Evolutionary conservation across 30 jellyfish, hydroid and myxozoan genomes (phyloP).

Genomic region (Sanderia malayensis): DNA sequence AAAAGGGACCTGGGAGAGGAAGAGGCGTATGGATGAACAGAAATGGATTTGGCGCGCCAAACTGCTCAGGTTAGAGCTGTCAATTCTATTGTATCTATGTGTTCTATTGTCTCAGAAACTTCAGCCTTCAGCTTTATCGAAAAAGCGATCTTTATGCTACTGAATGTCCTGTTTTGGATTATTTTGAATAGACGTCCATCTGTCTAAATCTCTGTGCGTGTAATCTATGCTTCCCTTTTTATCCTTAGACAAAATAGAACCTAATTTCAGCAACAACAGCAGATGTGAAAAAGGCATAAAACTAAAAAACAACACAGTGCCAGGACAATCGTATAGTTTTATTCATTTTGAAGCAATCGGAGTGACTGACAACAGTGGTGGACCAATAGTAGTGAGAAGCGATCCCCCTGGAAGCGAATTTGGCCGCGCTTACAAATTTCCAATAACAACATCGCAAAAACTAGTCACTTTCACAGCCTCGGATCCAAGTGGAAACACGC

Average conservation of each 20-base stretch:
- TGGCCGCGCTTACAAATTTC: constrained; percentile 41
- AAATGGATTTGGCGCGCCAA: constrained; percentile 4
- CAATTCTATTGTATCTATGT: too few species aligned
- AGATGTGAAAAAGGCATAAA: constrained; percentile 38
- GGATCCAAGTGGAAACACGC: constrained; percentile 65
- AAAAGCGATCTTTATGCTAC: too few species aligned
- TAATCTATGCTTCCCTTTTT: too few species aligned
- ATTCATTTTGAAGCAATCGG: constrained; percentile 48
- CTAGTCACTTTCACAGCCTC: constrained; percentile 46
- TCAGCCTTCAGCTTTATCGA: too few species aligned
- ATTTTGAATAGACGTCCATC: too few species aligned
- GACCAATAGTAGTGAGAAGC: constrained; percentile 19
- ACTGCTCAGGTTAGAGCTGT: constrained; percentile 19
- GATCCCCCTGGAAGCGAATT: constrained; percentile 52
- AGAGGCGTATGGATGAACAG: constrained; percentile 1
- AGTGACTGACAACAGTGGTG: constrained; percentile 76
- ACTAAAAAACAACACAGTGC: constrained; percentile 27
- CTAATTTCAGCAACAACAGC: constrained; percentile 36
- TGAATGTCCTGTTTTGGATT: too few species aligned
- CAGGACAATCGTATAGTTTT: constrained; percentile 36
- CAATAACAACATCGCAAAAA: constrained; percentile 6
- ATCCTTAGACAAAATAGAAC: constrained; percentile 37
- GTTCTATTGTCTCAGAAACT: too few species aligned
- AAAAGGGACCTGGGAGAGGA: neutral
- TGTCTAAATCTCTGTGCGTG: too few species aligned